Evolutionary conservation across 2,113 vertebrate genomes (phyloP), one percentile per base, ranked within the genome.

Genomic region (Plotosus lineatus): DNA sequence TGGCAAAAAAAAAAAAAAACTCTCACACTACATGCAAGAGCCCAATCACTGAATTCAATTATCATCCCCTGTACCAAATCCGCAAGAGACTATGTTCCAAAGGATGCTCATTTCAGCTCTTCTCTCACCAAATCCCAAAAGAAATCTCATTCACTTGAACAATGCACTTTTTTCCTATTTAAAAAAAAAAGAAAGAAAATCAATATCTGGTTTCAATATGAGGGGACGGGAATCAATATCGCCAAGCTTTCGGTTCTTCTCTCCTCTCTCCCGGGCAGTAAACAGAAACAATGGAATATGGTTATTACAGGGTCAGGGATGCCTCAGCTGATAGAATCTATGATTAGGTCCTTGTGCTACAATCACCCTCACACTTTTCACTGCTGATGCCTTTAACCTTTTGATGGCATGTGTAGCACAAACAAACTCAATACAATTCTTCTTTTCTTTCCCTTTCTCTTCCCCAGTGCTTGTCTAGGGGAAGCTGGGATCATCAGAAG

Each of bases 171-270:
- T n/a, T 93, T 92, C 88, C 91, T 90, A 89, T 88, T 92, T 91
- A 88, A 90, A 91, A 86, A 84, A n/a, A 77, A 87, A 93, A 90
- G 88, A 92, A 92, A 92, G 90, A 90, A 93, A 94, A 94, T 94
- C 93, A 92, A 94, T 94, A 94, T 90, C 91, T 93, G 93, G 92
- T 94, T 94, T 94, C 93, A 93, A 94, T 94, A 94, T 90, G 90
- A 82, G 91, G 87, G 91, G 89, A 91, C 84, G 81, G 86, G 89
- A 82, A 94, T 94, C 92, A 88, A 94, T 94, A 92, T 56, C 15
- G 86, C 78, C 81, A 55, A 82, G 75, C 77, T 68, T 82, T 87
- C 31, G 76, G 50, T 83, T 83, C 76, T 89, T 88, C 86, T 87
- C 50, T 68, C 48, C 75, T 83, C 87, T 87, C 90, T 88, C 82